A percentile compares a stretch with the other conserved stretches of the same genome.
Evolutionary conservation across 2,888 invertebrate genomes (phyloP).

Genomic region (Strigamia maritima): DNA sequence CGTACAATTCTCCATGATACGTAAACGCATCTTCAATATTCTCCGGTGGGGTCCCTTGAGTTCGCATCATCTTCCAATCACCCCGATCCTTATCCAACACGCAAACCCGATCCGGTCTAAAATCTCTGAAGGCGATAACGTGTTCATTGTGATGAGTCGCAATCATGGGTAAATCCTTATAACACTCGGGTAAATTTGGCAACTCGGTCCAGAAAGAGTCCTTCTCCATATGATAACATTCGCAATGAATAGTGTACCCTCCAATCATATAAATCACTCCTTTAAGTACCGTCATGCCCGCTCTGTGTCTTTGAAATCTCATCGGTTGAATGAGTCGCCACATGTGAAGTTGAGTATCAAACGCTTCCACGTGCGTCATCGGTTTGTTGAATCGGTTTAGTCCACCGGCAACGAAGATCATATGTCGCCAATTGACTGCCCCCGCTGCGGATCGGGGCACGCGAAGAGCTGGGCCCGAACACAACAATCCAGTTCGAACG

Average conservation of each 20-base stretch:
- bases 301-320: not conserved
- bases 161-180: not conserved
- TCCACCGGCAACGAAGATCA: conserved; percentile 28
- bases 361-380: conserved; percentile 26
- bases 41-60: not conserved
- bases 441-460: not conserved
- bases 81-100: not conserved
- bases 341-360: not conserved
- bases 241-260: not conserved
- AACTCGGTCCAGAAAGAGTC: conserved; percentile 8
- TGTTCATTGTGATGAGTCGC: not conserved
- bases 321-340: conserved; percentile 20
- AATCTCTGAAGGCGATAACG: not conserved
- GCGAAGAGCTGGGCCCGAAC: not conserved
- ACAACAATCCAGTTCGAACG: not conserved
- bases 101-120: not conserved
- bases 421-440: not conserved
- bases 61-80: conserved; percentile 10
- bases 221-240: conserved; percentile 28
- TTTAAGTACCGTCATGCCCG: conserved; percentile 11
- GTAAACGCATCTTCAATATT: conserved; percentile 5
- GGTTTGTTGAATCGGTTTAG: conserved; percentile 13
- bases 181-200: not conserved
- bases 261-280: conserved; percentile 2
- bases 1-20: not conserved